Evolutionary conservation across 2,797 vertebrate genomes (phyloP), one percentile per base, ranked within the genome.

Genomic region (Dipus sagitta): DNA sequence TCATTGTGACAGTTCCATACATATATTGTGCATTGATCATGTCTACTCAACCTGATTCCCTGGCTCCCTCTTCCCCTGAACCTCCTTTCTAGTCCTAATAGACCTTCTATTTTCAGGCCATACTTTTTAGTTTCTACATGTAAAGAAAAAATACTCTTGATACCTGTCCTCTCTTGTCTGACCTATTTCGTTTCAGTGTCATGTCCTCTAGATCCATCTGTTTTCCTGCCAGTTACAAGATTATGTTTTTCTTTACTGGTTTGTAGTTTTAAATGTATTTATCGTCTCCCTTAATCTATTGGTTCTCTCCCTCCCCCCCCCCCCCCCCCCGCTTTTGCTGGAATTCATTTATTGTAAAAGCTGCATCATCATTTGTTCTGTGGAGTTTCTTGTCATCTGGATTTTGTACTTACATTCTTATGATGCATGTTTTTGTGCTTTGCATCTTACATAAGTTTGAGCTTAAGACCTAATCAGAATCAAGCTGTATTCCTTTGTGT

Each of bases 381-480:
- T 74, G 42, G n/a, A 34, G 13, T 78, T 62, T 85, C 42, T 30
- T 62, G 28, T 74, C 68, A 77, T 68, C 30, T 17, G 17, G 34
- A 32, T 90, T 92, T 91, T 94, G 87, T n/a, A 3, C 9, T 88
- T 70, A 1, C 75, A 80, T 90, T 80, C 23, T 34, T 8, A 12
- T 80, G 71, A 20, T 58, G 8, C 77, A 15, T 71, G 13, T 42
- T 91, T 95, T 62, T 75, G 52, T 90, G 17, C 24, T 4, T 24
- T 89, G 9, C 70, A 77, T 93, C 86, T 86, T 47, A 47, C 42
- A 1, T 47, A 47, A 47, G 23, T 72, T 86, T 54, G 26, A 79
- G 68, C 85, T 76, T 82, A 88, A 89, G 47, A 30, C 24, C 80
- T 67, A 87, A 30, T 91, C 26, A 84, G 78, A 91, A 86, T 68